phyloP scores from a whole-genome alignment of 2,888 invertebrate species.

The Perizoma affinitatum region DNA sequence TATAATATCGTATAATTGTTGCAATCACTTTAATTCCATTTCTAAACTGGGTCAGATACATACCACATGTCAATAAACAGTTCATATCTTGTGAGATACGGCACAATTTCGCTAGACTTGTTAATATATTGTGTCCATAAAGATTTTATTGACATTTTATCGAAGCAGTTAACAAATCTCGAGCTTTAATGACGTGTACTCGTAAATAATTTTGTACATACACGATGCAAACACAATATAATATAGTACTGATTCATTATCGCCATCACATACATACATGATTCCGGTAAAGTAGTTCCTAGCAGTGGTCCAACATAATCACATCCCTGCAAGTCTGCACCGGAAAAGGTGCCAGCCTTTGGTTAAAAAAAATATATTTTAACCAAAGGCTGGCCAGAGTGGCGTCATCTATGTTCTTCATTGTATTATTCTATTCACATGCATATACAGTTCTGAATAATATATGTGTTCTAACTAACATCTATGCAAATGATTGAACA shows the following conservation, averaged over 20 bases:
- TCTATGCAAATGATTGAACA: slow-evolving; percentile 33
- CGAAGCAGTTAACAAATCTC: slow-evolving; percentile 28
- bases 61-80: slow-evolving; percentile 35
- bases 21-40: slow-evolving; percentile 34
- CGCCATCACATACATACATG: too few relatives aligned
- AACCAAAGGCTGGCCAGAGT: not conserved
- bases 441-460: slow-evolving; percentile 4
- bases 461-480: slow-evolving; percentile 15
- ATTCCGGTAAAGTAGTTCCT: too few relatives aligned
- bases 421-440: slow-evolving; percentile 9
- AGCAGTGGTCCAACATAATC: too few relatives aligned
- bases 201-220: not conserved
- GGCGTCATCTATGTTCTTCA: not conserved
- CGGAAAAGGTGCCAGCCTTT: too few relatives aligned
- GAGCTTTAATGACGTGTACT: slow-evolving; percentile 13
- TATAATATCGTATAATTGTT: slow-evolving; percentile 5
- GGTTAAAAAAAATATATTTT: too few relatives aligned
- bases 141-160: slow-evolving; percentile 35
- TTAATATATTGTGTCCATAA: slow-evolving; percentile 30
- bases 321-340: too few relatives aligned
- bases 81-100: slow-evolving; percentile 34
- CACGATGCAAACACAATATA: too few relatives aligned
- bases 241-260: too few relatives aligned
- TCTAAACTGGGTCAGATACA: slow-evolving; percentile 33
- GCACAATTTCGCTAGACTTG: slow-evolving; percentile 31